phyloP scores from a whole-genome alignment of 2,888 invertebrate species.

The Rhogogaster chlorosoma region DNA sequence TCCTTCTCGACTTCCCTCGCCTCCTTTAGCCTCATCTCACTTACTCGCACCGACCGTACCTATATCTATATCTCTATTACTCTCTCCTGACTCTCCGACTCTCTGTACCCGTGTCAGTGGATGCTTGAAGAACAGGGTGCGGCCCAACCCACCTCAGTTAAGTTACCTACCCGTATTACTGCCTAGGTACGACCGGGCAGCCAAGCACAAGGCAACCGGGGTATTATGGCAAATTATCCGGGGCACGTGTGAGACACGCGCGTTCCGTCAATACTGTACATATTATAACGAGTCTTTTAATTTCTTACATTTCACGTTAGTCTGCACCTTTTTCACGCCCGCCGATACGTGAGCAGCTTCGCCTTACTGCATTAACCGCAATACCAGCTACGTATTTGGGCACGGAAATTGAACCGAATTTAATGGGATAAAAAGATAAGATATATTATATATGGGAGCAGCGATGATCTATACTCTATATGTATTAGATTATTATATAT shows the following conservation, averaged over 20 bases:
- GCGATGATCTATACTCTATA: background rate
- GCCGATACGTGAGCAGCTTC: too few relatives aligned
- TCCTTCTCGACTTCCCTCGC: constrained; percentile 45
- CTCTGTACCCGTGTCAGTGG: constrained; percentile 62
- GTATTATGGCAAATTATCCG: constrained; percentile 72
- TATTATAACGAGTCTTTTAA: background rate
- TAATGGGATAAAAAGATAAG: background rate
- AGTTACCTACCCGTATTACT: constrained; percentile 74
- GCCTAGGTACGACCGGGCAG: constrained; percentile 66
- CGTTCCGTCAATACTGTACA: background rate
- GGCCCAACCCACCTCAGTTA: constrained; percentile 72
- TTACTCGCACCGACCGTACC: constrained; percentile 2
- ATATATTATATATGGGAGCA: background rate
- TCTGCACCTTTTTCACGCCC: background rate
- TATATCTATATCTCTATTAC: constrained; percentile 7
- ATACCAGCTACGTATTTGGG: background rate
- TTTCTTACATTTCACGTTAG: background rate
- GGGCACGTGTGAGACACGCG: constrained; percentile 62
- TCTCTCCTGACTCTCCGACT: constrained; percentile 39
- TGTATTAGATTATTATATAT: background rate
- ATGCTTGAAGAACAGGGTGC: constrained; percentile 74
- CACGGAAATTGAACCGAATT: background rate
- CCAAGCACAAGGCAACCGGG: constrained; percentile 62
- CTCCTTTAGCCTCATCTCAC: constrained; percentile 34
- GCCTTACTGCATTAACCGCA: background rate